Percentiles rank a stretch among this genome's conserved stretches.
Evolutionary conservation across 2,888 invertebrate genomes (phyloP).

Genomic region (Zele albiditarsus): DNA sequence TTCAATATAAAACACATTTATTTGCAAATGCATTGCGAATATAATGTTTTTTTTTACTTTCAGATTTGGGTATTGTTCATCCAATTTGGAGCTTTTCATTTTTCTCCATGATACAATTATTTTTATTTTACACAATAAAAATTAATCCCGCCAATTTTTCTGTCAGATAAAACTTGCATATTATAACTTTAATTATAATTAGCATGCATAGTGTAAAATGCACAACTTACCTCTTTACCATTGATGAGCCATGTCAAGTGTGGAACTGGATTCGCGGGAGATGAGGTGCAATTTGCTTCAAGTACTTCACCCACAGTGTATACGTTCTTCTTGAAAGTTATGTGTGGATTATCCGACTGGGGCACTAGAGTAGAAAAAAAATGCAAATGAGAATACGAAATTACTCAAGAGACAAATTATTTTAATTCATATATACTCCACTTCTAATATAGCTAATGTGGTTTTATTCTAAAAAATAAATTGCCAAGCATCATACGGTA

Average conservation of each 20-base stretch:
- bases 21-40: no score
- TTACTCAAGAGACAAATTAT: slow-evolving; percentile 1
- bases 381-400: neutral
- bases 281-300: slow-evolving; percentile 84
- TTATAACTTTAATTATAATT: no score
- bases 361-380: slow-evolving; percentile 74
- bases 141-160: no score
- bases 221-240: slow-evolving; percentile 78
- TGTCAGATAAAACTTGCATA: no score
- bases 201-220: no score
- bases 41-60: neutral
- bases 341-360: slow-evolving; percentile 81
- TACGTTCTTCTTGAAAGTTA: slow-evolving; percentile 81
- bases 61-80: neutral
- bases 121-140: no score
- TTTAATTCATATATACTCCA: neutral
- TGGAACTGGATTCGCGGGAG: slow-evolving; percentile 82
- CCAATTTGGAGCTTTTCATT: neutral
- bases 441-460: neutral
- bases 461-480: neutral
- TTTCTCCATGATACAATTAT: no score
- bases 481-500: neutral
- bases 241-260: slow-evolving; percentile 87
- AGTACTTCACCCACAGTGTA: slow-evolving; percentile 81
- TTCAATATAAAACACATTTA: no score